Evolutionary conservation across 2,888 invertebrate genomes (phyloP), one percentile per base, ranked within the genome.

Genomic region (Epistrophe grossulariae): DNA sequence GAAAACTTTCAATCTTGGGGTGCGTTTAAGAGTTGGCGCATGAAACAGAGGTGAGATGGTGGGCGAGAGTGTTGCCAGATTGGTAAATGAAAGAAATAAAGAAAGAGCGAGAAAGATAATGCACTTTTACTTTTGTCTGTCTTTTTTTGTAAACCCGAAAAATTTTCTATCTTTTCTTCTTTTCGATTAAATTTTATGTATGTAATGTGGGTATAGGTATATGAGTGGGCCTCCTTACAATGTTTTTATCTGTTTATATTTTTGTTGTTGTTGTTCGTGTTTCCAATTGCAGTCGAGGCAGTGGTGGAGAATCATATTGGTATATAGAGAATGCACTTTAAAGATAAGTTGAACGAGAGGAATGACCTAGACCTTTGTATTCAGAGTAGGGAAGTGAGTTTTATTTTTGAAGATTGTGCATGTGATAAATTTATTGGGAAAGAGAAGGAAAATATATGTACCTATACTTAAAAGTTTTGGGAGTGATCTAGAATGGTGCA

Each of bases 1-100:
- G 76, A 87, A 87, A 83, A 87, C 87, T 83, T 83, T 87, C 83
- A 79, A 79, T 83, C 71, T 76, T 83, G 82, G 83, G 83, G 83
- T 68, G 82, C 79, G 74, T 83, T 79, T 72, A 52, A 68, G 77
- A 64, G 59, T 17, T 59, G 59, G 35, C 17, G 24, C 24, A 24
- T n/a, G 3, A 24, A 3, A 7, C 11, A 2, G 35, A 17, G 85
- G 78, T 78, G 35, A 17, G 85, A 73, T 78, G 85, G 85, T 79
- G 79, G 85, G 85, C 24, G 68, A 85, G 84, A 81, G 73, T 78
- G 73, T 78, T 85, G 85, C 78, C 74, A 82, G 81, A 70, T 70
- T 66, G 31, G 1, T 48, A 15, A 57, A 24, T 17, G 50, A 74
- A 24, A 74, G 79, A 68, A 79, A 76, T 40, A 74, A 24, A 74